Evolutionary conservation across 1,140 invertebrate genomes (phyloP).

Genomic region (Chlorops oryzae): DNA sequence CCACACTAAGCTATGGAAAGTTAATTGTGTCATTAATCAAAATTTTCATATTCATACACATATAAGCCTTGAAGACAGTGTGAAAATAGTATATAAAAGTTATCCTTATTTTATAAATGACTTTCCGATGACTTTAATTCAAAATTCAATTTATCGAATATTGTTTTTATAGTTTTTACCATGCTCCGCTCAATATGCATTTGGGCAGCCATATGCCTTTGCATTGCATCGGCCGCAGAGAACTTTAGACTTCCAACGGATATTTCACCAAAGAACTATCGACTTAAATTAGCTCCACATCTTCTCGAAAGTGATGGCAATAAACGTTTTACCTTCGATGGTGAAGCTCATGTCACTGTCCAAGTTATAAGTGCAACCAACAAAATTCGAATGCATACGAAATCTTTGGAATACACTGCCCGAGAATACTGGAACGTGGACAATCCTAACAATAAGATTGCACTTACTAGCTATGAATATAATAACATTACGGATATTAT

Average conservation of each 20-base stretch:
- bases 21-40: too few relatives aligned
- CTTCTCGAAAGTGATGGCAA: constrained; percentile 50
- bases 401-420: constrained; percentile 51
- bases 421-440: constrained; percentile 26
- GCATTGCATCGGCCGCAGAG: too few relatives aligned
- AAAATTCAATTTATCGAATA: too few relatives aligned
- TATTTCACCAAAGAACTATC: constrained; percentile 57
- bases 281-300: constrained; percentile 56
- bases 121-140: too few relatives aligned
- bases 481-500: constrained; percentile 26
- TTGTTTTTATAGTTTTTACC: too few relatives aligned
- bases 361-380: constrained; percentile 26
- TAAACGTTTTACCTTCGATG: constrained; percentile 56
- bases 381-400: constrained; percentile 59
- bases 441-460: constrained; percentile 29
- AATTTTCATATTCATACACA: too few relatives aligned
- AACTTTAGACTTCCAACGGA: too few relatives aligned
- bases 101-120: too few relatives aligned
- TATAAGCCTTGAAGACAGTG: too few relatives aligned
- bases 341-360: constrained; percentile 54
- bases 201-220: background rate
- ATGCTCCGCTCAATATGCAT: too few relatives aligned
- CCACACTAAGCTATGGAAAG: too few relatives aligned
- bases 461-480: constrained; percentile 17
- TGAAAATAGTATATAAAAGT: too few relatives aligned